Conservation (phyloP, 2,888 invertebrate genomes). For the Linnaemya vulpina region DNA sequence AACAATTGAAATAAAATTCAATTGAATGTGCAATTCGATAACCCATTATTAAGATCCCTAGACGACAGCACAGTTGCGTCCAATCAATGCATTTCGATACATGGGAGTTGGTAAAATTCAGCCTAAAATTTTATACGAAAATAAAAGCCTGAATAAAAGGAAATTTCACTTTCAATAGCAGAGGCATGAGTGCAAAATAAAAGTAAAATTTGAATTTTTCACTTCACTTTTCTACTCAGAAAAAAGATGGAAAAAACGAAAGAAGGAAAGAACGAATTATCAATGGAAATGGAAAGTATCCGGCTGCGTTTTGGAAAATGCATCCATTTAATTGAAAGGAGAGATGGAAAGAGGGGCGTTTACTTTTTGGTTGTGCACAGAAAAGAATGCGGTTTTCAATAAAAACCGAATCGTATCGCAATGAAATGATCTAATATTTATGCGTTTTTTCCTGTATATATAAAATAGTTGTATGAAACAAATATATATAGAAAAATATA, state of each 20-base stretch:
- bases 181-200: constrained; percentile 7
- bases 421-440: constrained; percentile 69
- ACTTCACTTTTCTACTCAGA: constrained; percentile 5
- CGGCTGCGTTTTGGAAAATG: constrained; percentile 51
- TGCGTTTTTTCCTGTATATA: constrained; percentile 16
- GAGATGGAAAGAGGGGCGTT: constrained; percentile 49
- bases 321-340: constrained; percentile 3
- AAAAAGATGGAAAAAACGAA: too few relatives aligned
- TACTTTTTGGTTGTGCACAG: constrained; percentile 47
- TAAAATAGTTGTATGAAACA: too few relatives aligned
- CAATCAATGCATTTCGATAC: constrained; percentile 8
- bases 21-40: constrained; percentile 39
- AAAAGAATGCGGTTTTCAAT: constrained; percentile 66
- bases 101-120: constrained; percentile 38
- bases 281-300: constrained; percentile 55
- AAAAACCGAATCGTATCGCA: constrained; percentile 63
- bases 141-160: constrained; percentile 14
- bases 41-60: constrained; percentile 32
- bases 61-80: constrained; percentile 18
- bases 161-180: constrained; percentile 54
- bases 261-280: too few relatives aligned
- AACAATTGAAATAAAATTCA: too few relatives aligned
- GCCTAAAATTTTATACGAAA: too few relatives aligned
- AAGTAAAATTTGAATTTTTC: constrained; percentile 69
- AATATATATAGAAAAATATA: too few relatives aligned